Conservation (phyloP, 2,113 vertebrate genomes). For the Apistogramma diplotaenia region DNA sequence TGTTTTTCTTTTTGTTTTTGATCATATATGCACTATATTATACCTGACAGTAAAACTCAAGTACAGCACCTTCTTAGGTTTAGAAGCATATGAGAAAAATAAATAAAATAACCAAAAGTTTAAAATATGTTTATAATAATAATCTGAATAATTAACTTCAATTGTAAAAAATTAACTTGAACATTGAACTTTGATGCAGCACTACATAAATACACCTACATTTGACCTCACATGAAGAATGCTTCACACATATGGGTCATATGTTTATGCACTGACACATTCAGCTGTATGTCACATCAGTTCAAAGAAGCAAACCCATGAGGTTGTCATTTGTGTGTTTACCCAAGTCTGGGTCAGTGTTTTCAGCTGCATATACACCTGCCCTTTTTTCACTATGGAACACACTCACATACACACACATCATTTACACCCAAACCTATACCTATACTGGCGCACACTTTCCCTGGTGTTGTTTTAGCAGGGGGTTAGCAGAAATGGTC, state of each 20-base stretch:
- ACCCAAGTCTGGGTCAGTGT: conserved; percentile 58
- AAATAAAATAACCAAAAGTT: neutral
- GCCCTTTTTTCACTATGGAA: conserved; percentile 44
- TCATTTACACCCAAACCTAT: conserved; percentile 33
- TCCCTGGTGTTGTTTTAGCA: conserved; percentile 85
- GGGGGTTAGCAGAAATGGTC: conserved; percentile 83
- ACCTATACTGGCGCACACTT: conserved; percentile 53
- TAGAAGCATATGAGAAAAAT: neutral
- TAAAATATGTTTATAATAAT: neutral
- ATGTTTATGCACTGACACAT: conserved; percentile 58
- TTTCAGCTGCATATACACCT: conserved; percentile 54
- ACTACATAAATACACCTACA: conserved; percentile 18
- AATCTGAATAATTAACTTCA: neutral
- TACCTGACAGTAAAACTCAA: neutral
- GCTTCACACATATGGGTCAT: conserved; percentile 41
- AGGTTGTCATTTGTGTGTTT: conserved; percentile 64
- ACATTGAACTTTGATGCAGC: conserved; percentile 21
- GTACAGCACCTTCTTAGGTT: neutral
- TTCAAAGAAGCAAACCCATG: conserved; percentile 65
- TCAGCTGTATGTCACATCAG: conserved; percentile 49
- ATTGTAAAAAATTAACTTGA: neutral
- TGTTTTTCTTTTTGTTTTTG: conserved; percentile 1
- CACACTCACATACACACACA: neutral
- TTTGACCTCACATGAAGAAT: conserved; percentile 54
- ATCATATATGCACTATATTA: neutral